Evolutionary conservation across 30 jellyfish, hydroid and myxozoan species (phyloP).

Genomic region (Nemopilema nomurai): DNA sequence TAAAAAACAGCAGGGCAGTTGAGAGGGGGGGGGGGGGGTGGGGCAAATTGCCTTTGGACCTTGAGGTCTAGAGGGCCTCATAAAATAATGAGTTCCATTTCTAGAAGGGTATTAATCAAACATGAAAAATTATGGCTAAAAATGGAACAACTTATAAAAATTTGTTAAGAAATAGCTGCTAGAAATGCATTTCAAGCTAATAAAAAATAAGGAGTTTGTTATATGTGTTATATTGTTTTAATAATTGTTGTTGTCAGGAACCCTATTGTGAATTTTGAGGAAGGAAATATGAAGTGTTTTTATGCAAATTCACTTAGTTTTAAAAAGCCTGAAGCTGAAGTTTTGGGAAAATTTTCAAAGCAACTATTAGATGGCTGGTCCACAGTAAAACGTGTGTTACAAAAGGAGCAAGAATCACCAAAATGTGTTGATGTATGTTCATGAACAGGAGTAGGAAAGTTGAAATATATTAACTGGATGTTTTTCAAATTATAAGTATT

Average conservation of each 20-base stretch:
- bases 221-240: not conserved
- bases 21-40: not conserved
- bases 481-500: conserved; percentile 12
- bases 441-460: conserved; percentile 36
- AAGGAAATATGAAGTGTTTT: not conserved
- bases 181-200: not conserved
- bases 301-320: conserved; percentile 7
- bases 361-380: conserved; percentile 1
- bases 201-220: not conserved
- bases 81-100: not conserved
- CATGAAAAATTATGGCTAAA: not conserved
- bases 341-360: conserved; percentile 10
- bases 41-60: not conserved
- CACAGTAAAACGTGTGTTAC: conserved; percentile 1
- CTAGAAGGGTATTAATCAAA: not conserved
- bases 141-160: not conserved
- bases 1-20: conserved; percentile 1
- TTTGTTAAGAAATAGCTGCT: not conserved
- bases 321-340: not conserved
- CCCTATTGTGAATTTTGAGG: not conserved
- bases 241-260: not conserved
- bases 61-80: not conserved
- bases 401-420: conserved; percentile 46
- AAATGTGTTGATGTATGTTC: conserved; percentile 32
- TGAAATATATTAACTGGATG: conserved; percentile 18